These are phyloP conservation scores for Seison nebaliae DNA, from an alignment of 1,140 invertebrate genomes.

Conservation along the genomic window DNA sequence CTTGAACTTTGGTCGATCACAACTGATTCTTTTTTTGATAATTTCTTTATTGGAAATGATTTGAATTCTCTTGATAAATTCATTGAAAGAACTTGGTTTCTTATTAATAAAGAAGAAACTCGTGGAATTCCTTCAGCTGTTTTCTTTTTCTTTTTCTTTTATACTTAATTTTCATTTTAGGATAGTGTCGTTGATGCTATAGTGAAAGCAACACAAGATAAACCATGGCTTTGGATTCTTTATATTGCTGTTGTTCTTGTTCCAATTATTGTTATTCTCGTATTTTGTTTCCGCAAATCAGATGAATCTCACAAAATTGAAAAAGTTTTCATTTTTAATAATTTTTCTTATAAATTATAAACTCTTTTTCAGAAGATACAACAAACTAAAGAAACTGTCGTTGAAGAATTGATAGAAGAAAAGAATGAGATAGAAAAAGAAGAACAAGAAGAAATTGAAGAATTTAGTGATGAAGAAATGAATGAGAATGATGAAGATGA, in stretches of 20 bases:
- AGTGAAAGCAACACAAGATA: slow-evolving; percentile 50
- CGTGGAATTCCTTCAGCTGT: slow-evolving; percentile 8
- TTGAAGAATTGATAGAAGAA: slow-evolving; percentile 8
- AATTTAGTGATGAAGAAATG: too few species aligned
- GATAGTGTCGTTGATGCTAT: slow-evolving; percentile 50
- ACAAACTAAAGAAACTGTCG: not conserved
- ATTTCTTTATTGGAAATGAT: slow-evolving; percentile 67
- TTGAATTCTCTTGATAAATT: slow-evolving; percentile 46
- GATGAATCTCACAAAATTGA: slow-evolving; percentile 15
- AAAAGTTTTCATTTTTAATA: slow-evolving; percentile 13
- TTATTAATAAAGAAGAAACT: slow-evolving; percentile 45
- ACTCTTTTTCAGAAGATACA: not conserved
- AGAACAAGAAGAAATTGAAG: slow-evolving; percentile 3
- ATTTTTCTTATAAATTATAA: slow-evolving; percentile 6
- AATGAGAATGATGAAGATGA: too few species aligned
- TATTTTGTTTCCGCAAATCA: slow-evolving; percentile 39
- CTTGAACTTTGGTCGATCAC: slow-evolving; percentile 97
- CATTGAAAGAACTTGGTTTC: slow-evolving; percentile 51
- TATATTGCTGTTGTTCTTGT: slow-evolving; percentile 52
- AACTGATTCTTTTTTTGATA: slow-evolving; percentile 57
- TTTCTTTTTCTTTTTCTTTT: slow-evolving; percentile 7
- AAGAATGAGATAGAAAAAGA: not conserved
- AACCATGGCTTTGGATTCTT: slow-evolving; percentile 65
- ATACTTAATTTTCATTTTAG: slow-evolving; percentile 28
- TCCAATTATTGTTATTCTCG: slow-evolving; percentile 47